These are phyloP conservation scores for Mormyrus proboscirostris DNA, from an alignment of 2,797 vertebrate genomes.

Conservation along the genomic window DNA sequence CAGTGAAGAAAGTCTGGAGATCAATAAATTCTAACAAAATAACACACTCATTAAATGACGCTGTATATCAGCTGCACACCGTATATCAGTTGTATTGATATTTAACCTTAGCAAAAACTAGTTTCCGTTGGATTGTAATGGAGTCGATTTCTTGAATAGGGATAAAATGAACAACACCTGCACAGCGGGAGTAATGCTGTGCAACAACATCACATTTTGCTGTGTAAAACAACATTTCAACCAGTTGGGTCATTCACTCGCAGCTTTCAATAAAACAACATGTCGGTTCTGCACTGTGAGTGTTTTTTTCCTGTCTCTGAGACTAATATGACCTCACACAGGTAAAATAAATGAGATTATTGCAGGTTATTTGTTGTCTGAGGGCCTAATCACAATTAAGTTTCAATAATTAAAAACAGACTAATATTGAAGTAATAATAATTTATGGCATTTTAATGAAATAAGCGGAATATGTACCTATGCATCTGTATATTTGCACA, in stretches of 20 bases:
- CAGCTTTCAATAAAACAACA: background rate
- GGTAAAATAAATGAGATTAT: background rate
- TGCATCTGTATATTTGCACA: conserved; percentile 8
- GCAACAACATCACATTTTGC: background rate
- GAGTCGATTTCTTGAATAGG: background rate
- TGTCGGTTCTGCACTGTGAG: background rate
- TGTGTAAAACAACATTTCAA: background rate
- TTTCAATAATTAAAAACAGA: background rate
- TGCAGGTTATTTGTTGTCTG: background rate
- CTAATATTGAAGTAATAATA: background rate
- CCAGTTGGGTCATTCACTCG: background rate
- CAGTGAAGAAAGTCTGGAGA: background rate
- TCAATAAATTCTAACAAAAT: background rate
- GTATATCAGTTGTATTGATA: background rate
- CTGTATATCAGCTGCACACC: background rate
- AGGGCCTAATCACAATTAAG: background rate
- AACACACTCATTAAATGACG: too few relatives aligned
- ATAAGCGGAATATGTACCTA: background rate
- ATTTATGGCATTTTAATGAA: conserved; percentile 6
- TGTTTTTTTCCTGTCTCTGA: background rate
- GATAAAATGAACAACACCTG: background rate
- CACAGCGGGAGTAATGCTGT: background rate
- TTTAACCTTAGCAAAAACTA: background rate
- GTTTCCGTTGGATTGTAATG: background rate
- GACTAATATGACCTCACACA: background rate